Evolutionary conservation across 2,888 invertebrate genomes (phyloP), one percentile per base, ranked within the genome.

Genomic region (Ceratothoa steindachneri): DNA sequence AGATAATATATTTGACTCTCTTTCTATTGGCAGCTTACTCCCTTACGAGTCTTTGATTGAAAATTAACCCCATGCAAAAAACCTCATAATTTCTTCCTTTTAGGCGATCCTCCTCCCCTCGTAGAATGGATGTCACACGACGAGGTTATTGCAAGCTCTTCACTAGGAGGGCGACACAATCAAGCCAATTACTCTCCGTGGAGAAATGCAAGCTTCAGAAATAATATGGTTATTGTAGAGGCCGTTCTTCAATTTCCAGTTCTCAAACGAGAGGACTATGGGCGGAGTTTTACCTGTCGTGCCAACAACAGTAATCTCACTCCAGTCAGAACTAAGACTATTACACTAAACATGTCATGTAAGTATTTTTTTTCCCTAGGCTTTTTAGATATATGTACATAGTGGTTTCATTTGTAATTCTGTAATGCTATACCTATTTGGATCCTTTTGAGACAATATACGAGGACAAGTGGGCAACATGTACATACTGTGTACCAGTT

Each of bases 231-330:
- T 22, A 80, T 80, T 30, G 82, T 83, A 19, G 83, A 83, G 41
- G 85, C 84, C 77, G 83, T 84, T 76, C 82, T 86, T 77, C 82
- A 83, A 24, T 83, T 86, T 12, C 81, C 82, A 9, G 80, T 87
- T 81, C 87, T 92, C 55, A 86, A 87, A n/a, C 85, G 91, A 76
- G 86, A 87, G n/a, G 90, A 90, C 83, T 87, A 89, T 69, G 88
- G 89, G 80, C 88, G 89, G 1, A 87, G 89, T 2, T 90, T 89
- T 83, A 89, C 89, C 12, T 91, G 91, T 82, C 89, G 90, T 80
- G 91, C 90, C 4, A 89, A 89, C 82, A 91, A 91, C 83, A 91
- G 90, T 67, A 87, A 88, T 69, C 85, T 90, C 78, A 90, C 90
- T 30, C 88, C 89, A 9, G 90, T 90, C 0, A 84, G 89, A 75